These are phyloP conservation scores for Therioaphis trifolii DNA, from an alignment of 2,888 invertebrate species.

Conservation along the genomic window DNA sequence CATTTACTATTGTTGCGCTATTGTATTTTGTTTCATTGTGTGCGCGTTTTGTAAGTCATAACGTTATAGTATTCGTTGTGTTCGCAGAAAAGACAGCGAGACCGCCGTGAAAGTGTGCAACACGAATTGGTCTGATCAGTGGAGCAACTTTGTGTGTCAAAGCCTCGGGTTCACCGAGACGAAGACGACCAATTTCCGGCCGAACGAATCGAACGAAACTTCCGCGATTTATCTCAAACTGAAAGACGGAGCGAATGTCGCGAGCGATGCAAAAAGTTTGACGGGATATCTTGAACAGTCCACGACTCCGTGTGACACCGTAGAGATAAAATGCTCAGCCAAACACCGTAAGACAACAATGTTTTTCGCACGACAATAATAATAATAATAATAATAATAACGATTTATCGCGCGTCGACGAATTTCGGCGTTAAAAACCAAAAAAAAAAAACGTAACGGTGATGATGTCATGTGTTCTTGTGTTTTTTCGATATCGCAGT, in stretches of 20 bases:
- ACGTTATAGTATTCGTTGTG: too few relatives aligned
- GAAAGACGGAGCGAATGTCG: constrained; percentile 66
- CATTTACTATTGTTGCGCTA: too few relatives aligned
- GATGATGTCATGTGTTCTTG: constrained; percentile 29
- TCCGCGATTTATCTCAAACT: constrained; percentile 65
- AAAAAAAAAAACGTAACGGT: too few relatives aligned
- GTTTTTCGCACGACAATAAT: background rate
- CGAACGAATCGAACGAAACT: constrained; percentile 64
- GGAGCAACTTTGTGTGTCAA: constrained; percentile 73
- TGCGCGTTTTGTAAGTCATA: too few relatives aligned
- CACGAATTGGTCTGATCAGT: constrained; percentile 71
- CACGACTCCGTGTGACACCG: constrained; percentile 69
- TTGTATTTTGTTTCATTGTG: background rate
- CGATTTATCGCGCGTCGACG: too few relatives aligned
- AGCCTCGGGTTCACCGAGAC: constrained; percentile 72
- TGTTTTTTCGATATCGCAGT: constrained; percentile 67
- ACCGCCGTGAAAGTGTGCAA: constrained; percentile 43
- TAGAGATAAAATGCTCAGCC: constrained; percentile 72
- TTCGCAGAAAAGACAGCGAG: constrained; percentile 43
- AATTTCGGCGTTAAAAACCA: background rate
- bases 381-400: too few relatives aligned
- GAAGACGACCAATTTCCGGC: constrained; percentile 68
- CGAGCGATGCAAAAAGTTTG: constrained; percentile 67
- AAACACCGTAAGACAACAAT: constrained; percentile 70
- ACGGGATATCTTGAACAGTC: constrained; percentile 70